Conservation (phyloP, 2,113 vertebrate genomes). For the Phaethornis superciliosus region DNA sequence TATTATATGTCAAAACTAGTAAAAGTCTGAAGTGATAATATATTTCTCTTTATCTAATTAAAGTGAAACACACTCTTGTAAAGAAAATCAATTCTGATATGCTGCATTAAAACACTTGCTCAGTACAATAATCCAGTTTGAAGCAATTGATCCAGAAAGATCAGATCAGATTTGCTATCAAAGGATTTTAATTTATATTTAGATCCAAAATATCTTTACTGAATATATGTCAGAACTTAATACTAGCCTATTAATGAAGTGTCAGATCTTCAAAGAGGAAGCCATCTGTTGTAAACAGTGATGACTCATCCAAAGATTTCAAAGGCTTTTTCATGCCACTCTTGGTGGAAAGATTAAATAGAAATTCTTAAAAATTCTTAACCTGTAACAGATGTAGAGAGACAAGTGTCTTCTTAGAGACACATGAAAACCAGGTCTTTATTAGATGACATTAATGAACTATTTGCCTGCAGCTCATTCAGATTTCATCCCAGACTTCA, state of each 20-base stretch:
- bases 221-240: constrained; percentile 23
- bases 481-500: background rate
- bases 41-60: constrained; percentile 25
- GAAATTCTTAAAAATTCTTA: background rate
- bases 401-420: background rate
- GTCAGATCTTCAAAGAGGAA: constrained; percentile 21
- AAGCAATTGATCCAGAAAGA: constrained; percentile 14
- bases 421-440: background rate
- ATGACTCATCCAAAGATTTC: background rate
- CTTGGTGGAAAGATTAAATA: constrained; percentile 11
- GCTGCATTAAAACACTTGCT: background rate
- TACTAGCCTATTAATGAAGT: constrained; percentile 19
- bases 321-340: constrained; percentile 2
- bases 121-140: constrained; percentile 5
- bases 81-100: constrained; percentile 26
- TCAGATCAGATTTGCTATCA: constrained; percentile 25
- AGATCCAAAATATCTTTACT: constrained; percentile 23
- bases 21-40: constrained; percentile 7
- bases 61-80: constrained; percentile 9
- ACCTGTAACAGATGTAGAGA: background rate
- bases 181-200: constrained; percentile 32
- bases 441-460: background rate
- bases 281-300: constrained; percentile 17
- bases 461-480: background rate
- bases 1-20: constrained; percentile 7